These are phyloP conservation scores for Hiodon tergisus DNA, from an alignment of 2,113 vertebrate species.

Conservation along the genomic window DNA sequence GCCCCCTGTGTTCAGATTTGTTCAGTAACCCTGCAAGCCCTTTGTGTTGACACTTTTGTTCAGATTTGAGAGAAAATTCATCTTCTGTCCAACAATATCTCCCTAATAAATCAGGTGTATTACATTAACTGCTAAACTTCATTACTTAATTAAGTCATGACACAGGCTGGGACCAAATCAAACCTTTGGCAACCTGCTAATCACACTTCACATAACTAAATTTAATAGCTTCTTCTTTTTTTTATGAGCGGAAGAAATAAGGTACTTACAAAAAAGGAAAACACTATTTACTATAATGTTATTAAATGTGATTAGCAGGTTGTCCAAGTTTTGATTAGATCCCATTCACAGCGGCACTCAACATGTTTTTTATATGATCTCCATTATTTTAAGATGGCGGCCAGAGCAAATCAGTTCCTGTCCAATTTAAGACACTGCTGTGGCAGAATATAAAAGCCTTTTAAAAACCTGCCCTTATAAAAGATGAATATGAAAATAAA, in stretches of 20 bases:
- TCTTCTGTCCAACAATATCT: not conserved
- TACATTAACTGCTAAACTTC: too few species aligned
- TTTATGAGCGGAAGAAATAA: too few species aligned
- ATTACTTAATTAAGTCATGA: too few species aligned
- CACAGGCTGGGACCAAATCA: too few species aligned
- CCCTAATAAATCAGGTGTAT: not conserved
- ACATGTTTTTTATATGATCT: constrained; percentile 13
- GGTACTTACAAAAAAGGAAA: too few species aligned
- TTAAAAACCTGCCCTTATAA: constrained; percentile 22
- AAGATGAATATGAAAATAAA: constrained; percentile 23
- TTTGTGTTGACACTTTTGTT: not conserved
- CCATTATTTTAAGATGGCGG: not conserved
- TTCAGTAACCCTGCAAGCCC: not conserved
- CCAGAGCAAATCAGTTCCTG: constrained; percentile 11
- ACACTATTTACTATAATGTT: too few species aligned
- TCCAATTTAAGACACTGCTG: constrained; percentile 3
- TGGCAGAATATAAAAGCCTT: not conserved
- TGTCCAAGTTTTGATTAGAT: not conserved
- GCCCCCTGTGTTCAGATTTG: too few species aligned
- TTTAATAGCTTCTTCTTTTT: too few species aligned
- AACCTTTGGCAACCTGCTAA: too few species aligned
- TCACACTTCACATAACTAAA: too few species aligned
- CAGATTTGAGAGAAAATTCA: not conserved
- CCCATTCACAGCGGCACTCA: not conserved
- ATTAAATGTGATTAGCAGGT: too few species aligned